Evolutionary conservation across 2,113 vertebrate species (phyloP).

Genomic region (Marmota monax): DNA sequence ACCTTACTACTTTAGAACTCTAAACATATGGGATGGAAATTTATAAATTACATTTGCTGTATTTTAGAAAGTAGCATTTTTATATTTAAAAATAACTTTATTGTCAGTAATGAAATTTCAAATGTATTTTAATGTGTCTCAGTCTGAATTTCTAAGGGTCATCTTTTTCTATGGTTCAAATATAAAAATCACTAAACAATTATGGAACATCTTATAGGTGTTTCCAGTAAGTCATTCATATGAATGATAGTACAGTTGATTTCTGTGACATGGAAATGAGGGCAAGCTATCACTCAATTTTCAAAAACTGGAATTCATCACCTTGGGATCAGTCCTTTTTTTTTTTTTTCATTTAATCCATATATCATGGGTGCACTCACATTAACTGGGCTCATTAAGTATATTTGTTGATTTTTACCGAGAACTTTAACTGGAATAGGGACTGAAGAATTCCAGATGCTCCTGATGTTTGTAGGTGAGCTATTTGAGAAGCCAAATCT

Average conservation of each 20-base stretch:
- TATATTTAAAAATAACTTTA: slow-evolving; percentile 52
- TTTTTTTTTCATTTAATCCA: slow-evolving; percentile 7
- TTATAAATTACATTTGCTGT: neutral
- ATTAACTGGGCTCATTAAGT: neutral
- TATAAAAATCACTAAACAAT: slow-evolving; percentile 4
- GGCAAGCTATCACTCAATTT: neutral
- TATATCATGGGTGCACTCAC: neutral
- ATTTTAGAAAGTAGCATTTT: slow-evolving; percentile 39
- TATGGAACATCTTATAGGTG: neutral
- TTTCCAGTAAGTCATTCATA: neutral
- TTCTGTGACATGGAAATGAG: neutral
- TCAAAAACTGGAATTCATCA: neutral
- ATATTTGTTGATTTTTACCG: slow-evolving; percentile 44
- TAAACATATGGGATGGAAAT: neutral
- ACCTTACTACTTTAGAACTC: neutral
- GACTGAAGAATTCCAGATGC: neutral
- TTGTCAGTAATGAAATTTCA: slow-evolving; percentile 20
- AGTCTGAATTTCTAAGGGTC: slow-evolving; percentile 8
- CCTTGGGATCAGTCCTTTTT: neutral
- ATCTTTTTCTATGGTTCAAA: slow-evolving; percentile 36
- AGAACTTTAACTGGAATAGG: slow-evolving; percentile 15
- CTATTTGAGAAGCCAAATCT: slow-evolving; percentile 40
- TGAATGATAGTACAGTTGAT: neutral
- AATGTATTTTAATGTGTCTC: slow-evolving; percentile 42
- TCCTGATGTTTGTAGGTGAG: neutral